A percentile compares a stretch with the other conserved stretches of the same genome.
Evolutionary conservation across 2,888 invertebrate genomes (phyloP).

Genomic region (Callimorpha dominula): DNA sequence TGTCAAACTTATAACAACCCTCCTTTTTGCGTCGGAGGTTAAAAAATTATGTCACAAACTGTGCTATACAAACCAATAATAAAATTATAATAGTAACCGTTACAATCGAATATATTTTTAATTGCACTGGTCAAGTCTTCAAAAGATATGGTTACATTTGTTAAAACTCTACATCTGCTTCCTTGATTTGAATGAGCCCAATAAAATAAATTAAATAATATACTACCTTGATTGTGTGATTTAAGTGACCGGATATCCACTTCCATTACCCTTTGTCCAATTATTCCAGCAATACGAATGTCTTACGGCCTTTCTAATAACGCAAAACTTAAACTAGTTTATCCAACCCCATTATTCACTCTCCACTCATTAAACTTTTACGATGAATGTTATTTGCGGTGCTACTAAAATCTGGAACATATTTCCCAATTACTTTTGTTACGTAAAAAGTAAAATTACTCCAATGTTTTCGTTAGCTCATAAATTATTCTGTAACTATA

Average conservation of each 20-base stretch:
- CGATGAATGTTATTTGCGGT: conserved; percentile 18
- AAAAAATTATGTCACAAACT: too few species aligned
- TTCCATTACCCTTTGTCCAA: conserved; percentile 26
- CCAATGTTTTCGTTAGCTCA: conserved; percentile 44
- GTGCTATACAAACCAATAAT: too few species aligned
- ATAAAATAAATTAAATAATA: conserved; percentile 24
- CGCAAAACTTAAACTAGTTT: conserved; percentile 13
- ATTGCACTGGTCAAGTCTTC: not conserved
- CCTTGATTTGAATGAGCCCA: conserved; percentile 21
- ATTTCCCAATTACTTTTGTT: conserved; percentile 53
- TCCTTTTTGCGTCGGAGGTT: too few species aligned
- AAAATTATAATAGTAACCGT: not conserved
- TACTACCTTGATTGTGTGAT: conserved; percentile 27
- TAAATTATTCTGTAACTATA: conserved; percentile 60
- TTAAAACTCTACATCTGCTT: conserved; percentile 24
- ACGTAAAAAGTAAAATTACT: conserved; percentile 54
- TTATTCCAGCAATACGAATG: conserved; percentile 20
- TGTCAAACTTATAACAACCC: too few species aligned
- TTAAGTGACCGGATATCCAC: conserved; percentile 47
- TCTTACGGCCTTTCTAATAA: conserved; percentile 11
- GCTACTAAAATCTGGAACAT: conserved; percentile 21
- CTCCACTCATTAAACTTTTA: conserved; percentile 21
- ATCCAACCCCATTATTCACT: conserved; percentile 20
- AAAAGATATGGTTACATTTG: not conserved
- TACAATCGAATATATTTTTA: not conserved